Evolutionary conservation across 2,888 invertebrate genomes (phyloP).

Genomic region (Cheilosia impressa): DNA sequence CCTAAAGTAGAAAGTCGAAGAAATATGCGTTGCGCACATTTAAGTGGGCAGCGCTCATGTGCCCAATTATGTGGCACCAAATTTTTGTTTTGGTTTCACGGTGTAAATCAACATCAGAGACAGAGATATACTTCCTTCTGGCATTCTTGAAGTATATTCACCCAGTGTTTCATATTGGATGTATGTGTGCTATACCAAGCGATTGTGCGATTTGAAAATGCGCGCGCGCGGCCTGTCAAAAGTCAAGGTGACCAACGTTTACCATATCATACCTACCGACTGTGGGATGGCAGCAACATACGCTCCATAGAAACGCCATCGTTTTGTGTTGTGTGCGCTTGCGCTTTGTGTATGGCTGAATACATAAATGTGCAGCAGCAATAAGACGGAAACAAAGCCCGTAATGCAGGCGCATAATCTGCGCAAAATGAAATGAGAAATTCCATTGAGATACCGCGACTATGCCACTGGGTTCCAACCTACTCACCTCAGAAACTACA

Average conservation of each 20-base stretch:
- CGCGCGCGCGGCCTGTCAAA: constrained; percentile 54
- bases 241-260: constrained; percentile 68
- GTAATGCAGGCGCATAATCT: constrained; percentile 67
- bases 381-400: constrained; percentile 56
- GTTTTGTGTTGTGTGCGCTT: constrained; percentile 15
- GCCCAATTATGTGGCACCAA: constrained; percentile 18
- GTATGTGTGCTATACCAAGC: background rate
- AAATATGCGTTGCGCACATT: constrained; percentile 44
- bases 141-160: constrained; percentile 1
- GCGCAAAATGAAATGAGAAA: constrained; percentile 63
- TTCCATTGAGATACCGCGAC: constrained; percentile 69
- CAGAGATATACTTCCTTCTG: constrained; percentile 14
- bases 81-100: background rate
- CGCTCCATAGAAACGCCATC: constrained; percentile 2
- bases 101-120: constrained; percentile 40
- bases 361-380: constrained; percentile 36
- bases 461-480: constrained; percentile 73
- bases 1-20: constrained; percentile 33
- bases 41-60: constrained; percentile 35
- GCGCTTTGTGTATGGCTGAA: constrained; percentile 5
- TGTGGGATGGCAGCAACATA: constrained; percentile 32
- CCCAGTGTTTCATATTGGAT: constrained; percentile 13
- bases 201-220: constrained; percentile 32
- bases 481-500: constrained; percentile 63
- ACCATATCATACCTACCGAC: constrained; percentile 7